Percentiles rank a stretch among this genome's conserved stretches.
Conservation (phyloP, 1,140 invertebrate genomes). For the Pinna nobilis region DNA sequence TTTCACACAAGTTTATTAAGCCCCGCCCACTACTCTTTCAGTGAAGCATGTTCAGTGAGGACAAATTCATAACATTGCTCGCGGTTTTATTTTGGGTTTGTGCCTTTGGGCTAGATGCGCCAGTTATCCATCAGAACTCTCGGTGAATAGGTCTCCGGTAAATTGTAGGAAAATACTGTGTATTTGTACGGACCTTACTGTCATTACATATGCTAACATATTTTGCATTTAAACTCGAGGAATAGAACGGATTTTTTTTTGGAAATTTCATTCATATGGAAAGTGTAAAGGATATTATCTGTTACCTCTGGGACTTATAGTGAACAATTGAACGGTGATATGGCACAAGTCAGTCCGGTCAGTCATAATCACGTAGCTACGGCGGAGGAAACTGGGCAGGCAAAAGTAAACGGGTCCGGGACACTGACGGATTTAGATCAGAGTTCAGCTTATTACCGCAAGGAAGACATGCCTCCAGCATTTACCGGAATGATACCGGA, state of each 20-base stretch:
- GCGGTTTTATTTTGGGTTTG: conserved; percentile 45
- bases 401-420: conserved; percentile 26
- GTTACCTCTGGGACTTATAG: conserved; percentile 2
- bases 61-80: conserved; percentile 35
- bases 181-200: conserved; percentile 8
- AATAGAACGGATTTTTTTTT: neutral
- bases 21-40: conserved; percentile 27
- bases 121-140: conserved; percentile 8
- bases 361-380: conserved; percentile 45
- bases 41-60: conserved; percentile 23
- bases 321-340: conserved; percentile 7
- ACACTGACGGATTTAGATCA: conserved; percentile 43
- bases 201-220: conserved; percentile 8
- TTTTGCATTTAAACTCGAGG: conserved; percentile 14
- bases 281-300: conserved; percentile 1
- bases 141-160: neutral
- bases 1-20: too few relatives aligned
- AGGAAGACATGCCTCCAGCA: conserved; percentile 38
- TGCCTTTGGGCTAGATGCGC: conserved; percentile 46
- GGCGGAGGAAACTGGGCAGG: conserved; percentile 41
- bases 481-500: conserved; percentile 33
- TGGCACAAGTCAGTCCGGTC: conserved; percentile 47
- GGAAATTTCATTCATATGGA: conserved; percentile 19
- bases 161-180: conserved; percentile 4
- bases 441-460: conserved; percentile 30